Percentiles rank a stretch among this genome's conserved stretches.
These are phyloP conservation scores for Morone saxatilis DNA, from an alignment of 2,113 vertebrate species.

Conservation along the genomic window DNA sequence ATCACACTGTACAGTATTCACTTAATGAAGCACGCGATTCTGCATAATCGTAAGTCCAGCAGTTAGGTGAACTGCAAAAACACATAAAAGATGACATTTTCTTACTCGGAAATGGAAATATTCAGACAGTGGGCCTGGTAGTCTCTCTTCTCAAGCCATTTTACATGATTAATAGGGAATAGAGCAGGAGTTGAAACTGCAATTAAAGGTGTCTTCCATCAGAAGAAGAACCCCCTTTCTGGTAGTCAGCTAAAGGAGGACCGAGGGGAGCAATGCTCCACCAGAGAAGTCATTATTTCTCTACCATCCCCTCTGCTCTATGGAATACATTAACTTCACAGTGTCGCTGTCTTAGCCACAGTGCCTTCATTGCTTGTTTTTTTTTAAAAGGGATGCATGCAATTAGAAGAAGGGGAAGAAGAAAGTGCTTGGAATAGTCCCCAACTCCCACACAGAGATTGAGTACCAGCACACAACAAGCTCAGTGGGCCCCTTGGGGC, in stretches of 20 bases:
- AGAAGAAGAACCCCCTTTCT: slow-evolving; percentile 72
- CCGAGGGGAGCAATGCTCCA: slow-evolving; percentile 74
- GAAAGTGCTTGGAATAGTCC: slow-evolving; percentile 83
- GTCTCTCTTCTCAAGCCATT: slow-evolving; percentile 57
- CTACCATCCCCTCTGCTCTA: slow-evolving; percentile 70
- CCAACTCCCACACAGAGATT: slow-evolving; percentile 84
- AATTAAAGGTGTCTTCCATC: slow-evolving; percentile 78
- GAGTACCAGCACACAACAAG: slow-evolving; percentile 83
- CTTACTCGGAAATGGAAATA: slow-evolving; percentile 27
- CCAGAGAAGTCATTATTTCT: slow-evolving; percentile 80
- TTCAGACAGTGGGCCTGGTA: slow-evolving; percentile 25
- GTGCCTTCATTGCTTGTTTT: slow-evolving; percentile 77
- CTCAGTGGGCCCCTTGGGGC: slow-evolving; percentile 76
- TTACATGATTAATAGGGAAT: slow-evolving; percentile 72
- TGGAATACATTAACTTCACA: slow-evolving; percentile 82
- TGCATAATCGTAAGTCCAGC: slow-evolving; percentile 46
- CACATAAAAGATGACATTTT: slow-evolving; percentile 51
- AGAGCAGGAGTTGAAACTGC: slow-evolving; percentile 69
- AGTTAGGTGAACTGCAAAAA: slow-evolving; percentile 37
- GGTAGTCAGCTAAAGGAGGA: slow-evolving; percentile 65
- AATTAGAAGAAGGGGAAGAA: slow-evolving; percentile 88
- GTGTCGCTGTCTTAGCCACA: slow-evolving; percentile 82
- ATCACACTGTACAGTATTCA: slow-evolving; percentile 34
- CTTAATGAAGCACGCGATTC: slow-evolving; percentile 66
- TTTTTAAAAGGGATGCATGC: slow-evolving; percentile 79